Conservation (phyloP, 2,888 invertebrate species). For the Odontomyia ornata region DNA sequence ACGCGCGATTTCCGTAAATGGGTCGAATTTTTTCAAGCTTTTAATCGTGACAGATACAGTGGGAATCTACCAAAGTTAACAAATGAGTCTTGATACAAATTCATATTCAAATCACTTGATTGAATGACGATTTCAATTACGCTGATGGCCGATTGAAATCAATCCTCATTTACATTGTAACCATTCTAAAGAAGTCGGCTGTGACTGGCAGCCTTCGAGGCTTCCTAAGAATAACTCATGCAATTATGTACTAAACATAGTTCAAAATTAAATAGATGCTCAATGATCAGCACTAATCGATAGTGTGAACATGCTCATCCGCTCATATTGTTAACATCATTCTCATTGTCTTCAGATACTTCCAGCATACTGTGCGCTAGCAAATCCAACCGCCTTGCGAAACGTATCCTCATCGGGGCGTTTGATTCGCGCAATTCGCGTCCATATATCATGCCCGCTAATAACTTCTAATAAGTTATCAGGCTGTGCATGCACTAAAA, state of each 20-base stretch:
- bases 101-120: no score
- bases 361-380: neutral
- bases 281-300: slow-evolving; percentile 17
- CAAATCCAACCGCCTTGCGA: slow-evolving; percentile 19
- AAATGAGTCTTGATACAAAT: no score
- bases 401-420: slow-evolving; percentile 38
- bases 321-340: neutral
- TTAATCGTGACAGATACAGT: no score
- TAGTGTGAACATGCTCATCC: slow-evolving; percentile 35
- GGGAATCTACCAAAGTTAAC: no score
- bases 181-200: no score
- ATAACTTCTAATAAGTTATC: slow-evolving; percentile 30
- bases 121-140: no score
- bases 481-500: slow-evolving; percentile 39
- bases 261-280: slow-evolving; percentile 4
- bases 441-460: neutral
- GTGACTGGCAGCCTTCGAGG: neutral
- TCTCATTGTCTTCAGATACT: neutral
- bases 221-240: neutral
- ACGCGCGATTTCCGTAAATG: neutral
- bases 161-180: no score
- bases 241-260: neutral
- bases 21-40: no score
- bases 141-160: no score
- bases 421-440: slow-evolving; percentile 22